Base-by-base conservation (phyloP, 2,113 vertebrate species). In the Sapayoa aenigma region DNA sequence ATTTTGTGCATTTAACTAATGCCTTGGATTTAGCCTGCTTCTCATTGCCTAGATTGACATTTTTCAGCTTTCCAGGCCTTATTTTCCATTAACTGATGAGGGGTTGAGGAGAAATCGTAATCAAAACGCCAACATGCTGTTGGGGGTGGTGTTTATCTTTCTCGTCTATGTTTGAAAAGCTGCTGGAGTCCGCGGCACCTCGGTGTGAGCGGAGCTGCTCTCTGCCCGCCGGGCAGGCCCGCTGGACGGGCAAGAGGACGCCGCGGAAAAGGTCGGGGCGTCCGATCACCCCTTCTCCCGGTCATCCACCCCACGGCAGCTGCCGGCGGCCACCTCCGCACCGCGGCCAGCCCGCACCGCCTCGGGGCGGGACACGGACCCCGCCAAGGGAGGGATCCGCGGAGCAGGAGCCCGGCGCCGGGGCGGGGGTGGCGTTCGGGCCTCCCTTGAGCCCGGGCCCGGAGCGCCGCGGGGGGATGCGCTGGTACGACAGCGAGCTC, bases 401-500 rank as follows among this genome's bases (percentile, higher is more conserved):
- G 12, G 60, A 44, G 77, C 66, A 9, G 31, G 39, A 46, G 58
- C 53, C 19, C 15, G 39, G 33, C 21, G 35, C 31, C 14, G 59
- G 9, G 66, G 58, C 28, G 53, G 27, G 30, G 35, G 23, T 28
- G 27, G 58, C 5, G 22, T 6, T 20, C 39, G 49, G 30, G 12
- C 17, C 23, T 12, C 19, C 47, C 8, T 11, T 6, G 63, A 19
- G 23, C 44, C 22, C 23, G 30, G 8, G 47, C 31, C n/a, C 5
- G 41, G 58, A 24, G 33, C 9, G 49, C 27, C 39, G 41, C 2
- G 49, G 14, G 14, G 16, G 50, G 20, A 14, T 13, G 37, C 37
- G 4, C 35, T 9, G n/a, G 1, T 0, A 7, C 24, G 4, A 24
- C 11, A 3, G n/a, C 28, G n/a, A 42, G 22, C 22, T 28, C 9